Base-by-base conservation (phyloP, 2,888 invertebrate genomes). In the Mactromeris polynyma region DNA sequence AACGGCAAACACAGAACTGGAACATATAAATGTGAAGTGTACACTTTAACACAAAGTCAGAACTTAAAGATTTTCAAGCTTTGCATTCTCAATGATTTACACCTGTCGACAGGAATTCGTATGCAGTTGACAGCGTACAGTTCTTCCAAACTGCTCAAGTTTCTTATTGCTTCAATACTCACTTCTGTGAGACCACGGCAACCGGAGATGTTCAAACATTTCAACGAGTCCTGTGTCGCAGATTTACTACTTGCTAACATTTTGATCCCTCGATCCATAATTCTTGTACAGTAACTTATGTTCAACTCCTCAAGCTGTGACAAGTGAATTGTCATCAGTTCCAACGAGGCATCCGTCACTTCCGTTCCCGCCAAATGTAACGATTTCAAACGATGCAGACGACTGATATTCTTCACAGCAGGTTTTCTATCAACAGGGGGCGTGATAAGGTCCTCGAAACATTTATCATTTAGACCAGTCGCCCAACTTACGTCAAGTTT, bases 211-310 rank as follows among this genome's bases (percentile, higher is more conserved):
- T 93, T 91, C 11, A 95, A 80, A 21, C 88, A 79, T 64, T 87
- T 91, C 64, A 94, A 88, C 4, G 92, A 91, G 46, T 93, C 92
- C 26, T 90, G 91, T 14, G 91, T 87, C 3, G 89, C 86, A 1
- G 92, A 88, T 26, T 93, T 92, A 4, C 87, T 84, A 46, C 92
- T 92, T 31, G 94, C 90, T 77, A 96, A 89, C 2, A 91, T 91
- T 73, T 93, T 98, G 81, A 99, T 98, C 80, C 99, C 99, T 19
- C 98, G 98, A 96, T 99, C 99, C 0, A 98, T 98, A 69, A 99
- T 97, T 38, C 98, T 97, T 87, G 98, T 98, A 97, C 99, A 99
- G 86, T 98, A 98, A 91, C 92, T 98, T 98, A 99, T 97, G 97
- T 98, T 98, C 93, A 99, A 97, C 93, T 98, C 98, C 87, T 97